Base-by-base conservation (phyloP, 2,888 invertebrate species). In the Cerastis leucographa region DNA sequence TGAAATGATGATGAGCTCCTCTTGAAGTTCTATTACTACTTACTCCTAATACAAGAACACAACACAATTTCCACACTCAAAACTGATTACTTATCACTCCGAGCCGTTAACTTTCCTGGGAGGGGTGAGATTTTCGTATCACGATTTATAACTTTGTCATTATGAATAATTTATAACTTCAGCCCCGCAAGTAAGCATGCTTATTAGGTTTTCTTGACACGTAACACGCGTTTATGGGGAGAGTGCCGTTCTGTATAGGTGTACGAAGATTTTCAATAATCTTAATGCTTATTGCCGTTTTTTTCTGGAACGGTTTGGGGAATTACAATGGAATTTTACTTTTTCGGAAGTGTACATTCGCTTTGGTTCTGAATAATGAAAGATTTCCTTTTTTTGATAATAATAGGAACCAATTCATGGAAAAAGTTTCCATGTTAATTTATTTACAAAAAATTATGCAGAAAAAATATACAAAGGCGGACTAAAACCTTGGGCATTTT, bases 141-240 rank as follows among this genome's bases (percentile, higher is more conserved):
- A 83, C 78, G 79, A 83, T 85, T 85, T 84, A 83, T 85, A 85
- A 75, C 86, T 85, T 82, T 51, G 79, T 85, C 67, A 83, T 82
- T 79, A 85, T 84, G 84, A 84, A 84, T 84, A 84, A 84, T 84
- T 84, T 84, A 84, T 84, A 59, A 46, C 67, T 25, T 14, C 19
- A 68, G 61, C 61, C 71, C 71, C 61, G 72, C 82, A 81, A 83
- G 79, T 86, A 83, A 85, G 83, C 86, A 75, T 62, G 64, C 67
- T 85, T 85, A 85, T 85, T 83, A 83, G 51, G 86, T 76, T 84
- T 85, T 75, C 86, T 62, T 73, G 86, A 75, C 86, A 79, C 83
- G 78, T 82, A 83, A 66, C 65, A 68, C 65, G 40, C 78, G 72
- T 56, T 71, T 66, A 75, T 49, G 56, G 40, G 29, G 44, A 35